Evolutionary conservation across 2,113 vertebrate genomes (phyloP), one percentile per base, ranked within the genome.

Genomic region (Bombycilla garrulus): DNA sequence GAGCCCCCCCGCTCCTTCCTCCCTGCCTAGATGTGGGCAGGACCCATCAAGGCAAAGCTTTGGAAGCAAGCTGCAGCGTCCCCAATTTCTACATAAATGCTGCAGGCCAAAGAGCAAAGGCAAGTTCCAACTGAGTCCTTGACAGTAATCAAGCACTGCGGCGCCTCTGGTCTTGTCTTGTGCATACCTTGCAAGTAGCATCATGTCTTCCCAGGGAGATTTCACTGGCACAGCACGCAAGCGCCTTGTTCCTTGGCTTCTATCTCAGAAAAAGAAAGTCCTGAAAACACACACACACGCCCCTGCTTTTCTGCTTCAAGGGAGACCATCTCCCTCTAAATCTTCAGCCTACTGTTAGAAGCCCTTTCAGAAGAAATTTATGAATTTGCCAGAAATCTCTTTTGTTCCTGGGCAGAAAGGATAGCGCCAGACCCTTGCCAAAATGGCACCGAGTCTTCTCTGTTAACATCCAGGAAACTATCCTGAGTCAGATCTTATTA

Each of bases 141-240:
- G 97, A 98, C 98, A 97, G 98, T 98, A 98, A 98, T 98, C 98
- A 98, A 99, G 99, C 97, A 88, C 96, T 97, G 96, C 98, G 99
- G 99, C 99, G 99, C 99, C 99, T 99, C 99, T 98, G 98, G 99
- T 99, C 99, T 99, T 99, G 99, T 99, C 99, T 98, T 97, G 96
- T 97, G 98, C 99, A 99, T 99, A 98, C 98, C 98, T 98, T 98
- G 98, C 99, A 99, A 98, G 99, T 99, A 98, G 97, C 96, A 98
- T 99, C 99, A 98, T 98, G 99, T 98, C 99, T 97, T 98, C 98
- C 96, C 76, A 69, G 98, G 98, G 98, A 98, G 95, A 97, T 98
- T 98, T 98, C 98, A 98, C 98, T 98, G 96, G 97, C 96, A 97
- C 64, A 5, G 4, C 90, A 94, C 42, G 90, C 86, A 95, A 86